These are phyloP conservation scores for Lycopodina hypogea DNA, from an alignment of 37 sponge, comb jelly and placozoan species.

Conservation along the genomic window DNA sequence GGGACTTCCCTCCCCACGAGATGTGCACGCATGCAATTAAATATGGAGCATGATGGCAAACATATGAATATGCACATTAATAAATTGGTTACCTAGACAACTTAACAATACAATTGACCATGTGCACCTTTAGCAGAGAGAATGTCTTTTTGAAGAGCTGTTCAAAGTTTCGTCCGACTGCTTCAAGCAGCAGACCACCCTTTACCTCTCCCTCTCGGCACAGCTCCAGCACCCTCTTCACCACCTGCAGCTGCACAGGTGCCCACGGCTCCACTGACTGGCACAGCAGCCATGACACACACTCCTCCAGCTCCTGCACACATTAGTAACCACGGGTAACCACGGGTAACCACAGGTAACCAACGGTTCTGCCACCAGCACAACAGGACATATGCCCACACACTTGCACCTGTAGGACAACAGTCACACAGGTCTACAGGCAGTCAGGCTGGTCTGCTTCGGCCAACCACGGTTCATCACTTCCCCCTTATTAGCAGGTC, in stretches of 20 bases:
- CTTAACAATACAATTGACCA: too few species aligned
- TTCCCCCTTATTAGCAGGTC: too few species aligned
- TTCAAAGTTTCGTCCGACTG: neutral
- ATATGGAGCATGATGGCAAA: neutral
- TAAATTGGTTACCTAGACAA: too few species aligned
- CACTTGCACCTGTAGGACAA: too few species aligned
- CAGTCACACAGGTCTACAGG: too few species aligned
- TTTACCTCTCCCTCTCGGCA: constrained; percentile 19
- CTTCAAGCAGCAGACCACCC: neutral
- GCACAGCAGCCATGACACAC: neutral
- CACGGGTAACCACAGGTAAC: too few species aligned
- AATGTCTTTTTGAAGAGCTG: constrained; percentile 25
- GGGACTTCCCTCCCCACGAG: neutral
- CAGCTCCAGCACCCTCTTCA: neutral
- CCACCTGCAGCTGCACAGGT: neutral
- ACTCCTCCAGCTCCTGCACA: neutral
- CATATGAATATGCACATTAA: too few species aligned
- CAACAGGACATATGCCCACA: too few species aligned
- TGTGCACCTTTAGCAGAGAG: constrained; percentile 18
- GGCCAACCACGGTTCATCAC: too few species aligned
- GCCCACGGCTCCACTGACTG: neutral
- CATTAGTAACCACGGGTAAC: neutral
- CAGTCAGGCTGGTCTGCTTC: too few species aligned
- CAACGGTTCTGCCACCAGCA: too few species aligned
- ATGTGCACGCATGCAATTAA: neutral